phyloP scores from a whole-genome alignment of 1,140 invertebrate genomes.

The Cyrtorhinus lividipennis region DNA sequence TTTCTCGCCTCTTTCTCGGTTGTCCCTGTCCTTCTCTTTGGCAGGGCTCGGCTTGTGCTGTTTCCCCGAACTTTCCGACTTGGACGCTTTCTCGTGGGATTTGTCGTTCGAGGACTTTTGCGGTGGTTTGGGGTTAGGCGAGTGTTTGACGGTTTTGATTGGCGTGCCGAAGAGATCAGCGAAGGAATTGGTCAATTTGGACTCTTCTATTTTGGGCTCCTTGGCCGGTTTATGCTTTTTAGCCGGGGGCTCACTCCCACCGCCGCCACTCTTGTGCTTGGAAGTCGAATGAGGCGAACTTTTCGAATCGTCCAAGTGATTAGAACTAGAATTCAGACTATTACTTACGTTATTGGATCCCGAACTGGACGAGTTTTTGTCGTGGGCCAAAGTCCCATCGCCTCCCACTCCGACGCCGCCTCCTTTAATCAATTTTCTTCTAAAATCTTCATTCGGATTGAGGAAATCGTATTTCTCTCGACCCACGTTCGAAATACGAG shows the following conservation, averaged over 20 bases:
- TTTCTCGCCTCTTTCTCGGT: slow-evolving; percentile 34
- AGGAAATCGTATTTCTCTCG: slow-evolving; percentile 65
- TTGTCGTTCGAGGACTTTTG: slow-evolving; percentile 8
- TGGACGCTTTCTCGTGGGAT: slow-evolving; percentile 23
- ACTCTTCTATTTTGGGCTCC: slow-evolving; percentile 33
- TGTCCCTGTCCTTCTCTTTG: slow-evolving; percentile 38
- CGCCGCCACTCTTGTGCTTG: slow-evolving; percentile 3
- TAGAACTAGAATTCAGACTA: slow-evolving; percentile 30
- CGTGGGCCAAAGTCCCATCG: neutral
- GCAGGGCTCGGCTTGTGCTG: slow-evolving; percentile 33
- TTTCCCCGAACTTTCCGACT: slow-evolving; percentile 23
- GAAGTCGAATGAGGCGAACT: neutral
- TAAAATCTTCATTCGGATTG: slow-evolving; percentile 79
- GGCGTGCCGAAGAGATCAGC: slow-evolving; percentile 64
- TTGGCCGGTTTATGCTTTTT: neutral
- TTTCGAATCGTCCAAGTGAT: neutral
- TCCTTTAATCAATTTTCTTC: slow-evolving; percentile 68
- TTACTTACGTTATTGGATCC: slow-evolving; percentile 6
- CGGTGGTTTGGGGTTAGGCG: slow-evolving; percentile 29
- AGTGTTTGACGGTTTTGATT: slow-evolving; percentile 41
- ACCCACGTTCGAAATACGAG: slow-evolving; percentile 45
- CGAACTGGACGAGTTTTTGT: slow-evolving; percentile 17
- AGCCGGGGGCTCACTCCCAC: neutral
- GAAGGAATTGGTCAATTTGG: slow-evolving; percentile 48
- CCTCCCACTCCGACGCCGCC: slow-evolving; percentile 44